These are phyloP conservation scores for Raphicerus campestris DNA, from an alignment of 2,113 vertebrate genomes.

Conservation along the genomic window DNA sequence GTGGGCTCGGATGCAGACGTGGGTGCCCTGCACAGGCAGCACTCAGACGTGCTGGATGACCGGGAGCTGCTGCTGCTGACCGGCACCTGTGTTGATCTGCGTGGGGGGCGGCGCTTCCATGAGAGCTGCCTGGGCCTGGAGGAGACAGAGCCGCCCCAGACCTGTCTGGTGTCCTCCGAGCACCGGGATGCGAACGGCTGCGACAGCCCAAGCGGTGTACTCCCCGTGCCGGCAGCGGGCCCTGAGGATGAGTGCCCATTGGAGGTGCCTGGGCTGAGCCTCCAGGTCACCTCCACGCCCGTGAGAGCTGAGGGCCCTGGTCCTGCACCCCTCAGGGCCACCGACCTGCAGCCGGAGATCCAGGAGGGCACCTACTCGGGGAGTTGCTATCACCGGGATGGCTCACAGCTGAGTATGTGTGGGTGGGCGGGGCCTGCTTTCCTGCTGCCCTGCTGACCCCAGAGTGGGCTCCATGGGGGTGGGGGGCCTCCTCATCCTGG, in stretches of 20 bases:
- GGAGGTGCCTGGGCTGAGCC: constrained; percentile 33
- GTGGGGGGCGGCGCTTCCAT: neutral
- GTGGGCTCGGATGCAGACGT: constrained; percentile 62
- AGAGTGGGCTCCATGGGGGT: neutral
- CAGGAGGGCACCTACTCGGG: constrained; percentile 85
- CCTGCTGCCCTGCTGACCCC: neutral
- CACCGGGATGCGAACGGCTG: accelerated
- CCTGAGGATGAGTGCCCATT: accelerated
- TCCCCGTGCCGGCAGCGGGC: neutral
- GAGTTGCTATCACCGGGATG: constrained; percentile 89
- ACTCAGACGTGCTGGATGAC: neutral
- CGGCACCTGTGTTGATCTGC: neutral
- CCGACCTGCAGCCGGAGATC: constrained; percentile 45
- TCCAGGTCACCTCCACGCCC: constrained; percentile 88
- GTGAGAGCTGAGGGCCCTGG: constrained; percentile 63
- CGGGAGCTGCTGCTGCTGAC: constrained; percentile 45
- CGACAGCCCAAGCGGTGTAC: neutral
- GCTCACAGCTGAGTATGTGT: constrained; percentile 86
- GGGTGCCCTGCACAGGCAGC: neutral
- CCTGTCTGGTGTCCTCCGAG: neutral
- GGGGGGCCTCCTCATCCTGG: neutral
- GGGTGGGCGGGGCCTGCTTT: neutral
- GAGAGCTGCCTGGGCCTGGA: neutral
- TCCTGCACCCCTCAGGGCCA: neutral
- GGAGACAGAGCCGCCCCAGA: neutral